Conservation (phyloP, 2,888 invertebrate species). For the Dolomedes plantarius region DNA sequence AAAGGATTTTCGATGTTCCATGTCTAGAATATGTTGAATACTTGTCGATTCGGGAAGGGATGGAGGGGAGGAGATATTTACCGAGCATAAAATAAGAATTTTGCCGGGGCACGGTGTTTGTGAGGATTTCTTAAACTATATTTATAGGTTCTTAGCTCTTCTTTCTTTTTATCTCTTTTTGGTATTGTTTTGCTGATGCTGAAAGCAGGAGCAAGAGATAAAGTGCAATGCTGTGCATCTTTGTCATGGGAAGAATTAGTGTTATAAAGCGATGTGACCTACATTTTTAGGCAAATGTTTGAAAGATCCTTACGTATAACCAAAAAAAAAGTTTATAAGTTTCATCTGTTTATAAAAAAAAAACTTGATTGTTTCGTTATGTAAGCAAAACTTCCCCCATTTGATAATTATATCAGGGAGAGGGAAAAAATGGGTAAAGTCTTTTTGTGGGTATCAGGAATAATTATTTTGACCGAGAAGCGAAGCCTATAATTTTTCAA, state of each 20-base stretch:
- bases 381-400: no score
- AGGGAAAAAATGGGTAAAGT: no score
- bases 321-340: no score
- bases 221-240: not conserved
- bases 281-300: not conserved
- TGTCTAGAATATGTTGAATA: not conserved
- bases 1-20: constrained; percentile 4
- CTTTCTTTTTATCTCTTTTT: not conserved
- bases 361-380: no score
- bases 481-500: no score
- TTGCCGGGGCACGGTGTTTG: not conserved
- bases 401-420: no score
- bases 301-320: not conserved
- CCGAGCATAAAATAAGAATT: not conserved
- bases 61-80: not conserved
- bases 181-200: not conserved
- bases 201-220: not conserved
- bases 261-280: not conserved
- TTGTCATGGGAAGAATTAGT: not conserved
- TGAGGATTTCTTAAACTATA: not conserved
- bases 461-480: no score
- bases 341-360: no score
- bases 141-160: not conserved
- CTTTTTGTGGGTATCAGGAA: no score
- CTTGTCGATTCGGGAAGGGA: not conserved